These are phyloP conservation scores for Caradrina clavipalpis DNA, from an alignment of 2,888 invertebrate species.

Conservation along the genomic window DNA sequence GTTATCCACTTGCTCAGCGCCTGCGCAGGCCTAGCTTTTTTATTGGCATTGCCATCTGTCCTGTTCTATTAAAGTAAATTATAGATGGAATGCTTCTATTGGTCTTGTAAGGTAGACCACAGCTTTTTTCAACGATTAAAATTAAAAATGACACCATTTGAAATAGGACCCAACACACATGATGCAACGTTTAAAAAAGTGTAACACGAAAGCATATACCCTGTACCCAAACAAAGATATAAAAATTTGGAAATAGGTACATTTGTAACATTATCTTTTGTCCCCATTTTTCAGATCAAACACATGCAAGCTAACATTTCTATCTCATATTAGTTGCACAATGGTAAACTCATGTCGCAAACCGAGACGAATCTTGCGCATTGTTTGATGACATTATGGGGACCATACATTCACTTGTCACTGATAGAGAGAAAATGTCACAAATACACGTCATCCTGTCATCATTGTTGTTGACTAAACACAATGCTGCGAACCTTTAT, in stretches of 20 bases:
- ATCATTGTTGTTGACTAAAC: constrained; percentile 34
- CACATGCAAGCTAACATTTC: constrained; percentile 70
- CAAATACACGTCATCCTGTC: constrained; percentile 31
- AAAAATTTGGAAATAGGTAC: constrained; percentile 49
- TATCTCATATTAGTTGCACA: constrained; percentile 72
- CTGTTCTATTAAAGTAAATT: constrained; percentile 60
- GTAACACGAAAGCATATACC: constrained; percentile 46
- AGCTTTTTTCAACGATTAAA: background rate
- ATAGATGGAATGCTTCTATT: constrained; percentile 36
- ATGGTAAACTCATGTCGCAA: constrained; percentile 77
- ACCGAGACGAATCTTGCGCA: constrained; percentile 77
- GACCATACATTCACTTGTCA: constrained; percentile 63
- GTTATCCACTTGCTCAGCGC: constrained; percentile 71
- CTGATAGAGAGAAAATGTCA: constrained; percentile 47
- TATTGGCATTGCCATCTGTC: constrained; percentile 63
- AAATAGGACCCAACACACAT: constrained; percentile 16
- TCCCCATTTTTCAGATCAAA: constrained; percentile 67
- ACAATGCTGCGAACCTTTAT: constrained; percentile 54
- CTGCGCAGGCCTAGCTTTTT: constrained; percentile 67
- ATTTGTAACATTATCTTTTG: constrained; percentile 64
- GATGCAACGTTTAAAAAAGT: constrained; percentile 20
- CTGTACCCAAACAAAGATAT: constrained; percentile 38
- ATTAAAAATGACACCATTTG: constrained; percentile 17
- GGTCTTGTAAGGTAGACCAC: background rate
- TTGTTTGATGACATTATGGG: constrained; percentile 79